A percentile compares a stretch with the other conserved stretches of the same genome.
These are phyloP conservation scores for Apostichopus leukothele DNA, from an alignment of 53 echinoderm and acorn worm genomes.

Conservation along the genomic window DNA sequence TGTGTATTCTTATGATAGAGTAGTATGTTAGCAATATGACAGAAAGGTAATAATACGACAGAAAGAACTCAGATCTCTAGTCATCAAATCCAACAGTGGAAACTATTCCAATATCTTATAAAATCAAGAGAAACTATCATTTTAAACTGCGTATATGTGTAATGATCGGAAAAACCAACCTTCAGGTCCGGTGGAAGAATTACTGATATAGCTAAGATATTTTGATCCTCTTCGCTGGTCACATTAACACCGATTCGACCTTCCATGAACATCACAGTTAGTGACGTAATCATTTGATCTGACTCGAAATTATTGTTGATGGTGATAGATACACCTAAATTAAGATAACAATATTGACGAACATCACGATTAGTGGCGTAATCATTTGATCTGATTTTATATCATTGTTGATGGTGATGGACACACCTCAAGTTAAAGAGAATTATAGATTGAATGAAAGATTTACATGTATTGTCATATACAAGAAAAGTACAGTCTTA, in stretches of 20 bases:
- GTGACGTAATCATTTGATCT: conserved; percentile 25
- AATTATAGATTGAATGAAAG: too few relatives aligned
- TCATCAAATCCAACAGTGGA: too few relatives aligned
- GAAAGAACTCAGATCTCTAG: too few relatives aligned
- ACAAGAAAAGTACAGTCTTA: too few relatives aligned
- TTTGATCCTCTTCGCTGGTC: conserved; percentile 14
- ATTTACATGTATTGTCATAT: too few relatives aligned
- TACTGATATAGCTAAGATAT: conserved; percentile 45
- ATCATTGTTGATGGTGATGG: background rate
- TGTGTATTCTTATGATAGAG: too few relatives aligned
- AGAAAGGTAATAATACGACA: too few relatives aligned
- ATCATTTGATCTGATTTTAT: conserved; percentile 22
- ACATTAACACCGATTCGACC: conserved; percentile 47
- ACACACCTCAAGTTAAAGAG: too few relatives aligned
- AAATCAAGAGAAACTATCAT: too few relatives aligned
- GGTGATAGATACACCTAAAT: conserved; percentile 47
- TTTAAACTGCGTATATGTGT: too few relatives aligned
- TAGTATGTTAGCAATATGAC: too few relatives aligned
- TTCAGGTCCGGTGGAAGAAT: conserved; percentile 54
- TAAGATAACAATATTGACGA: background rate
- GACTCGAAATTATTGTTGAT: conserved; percentile 27
- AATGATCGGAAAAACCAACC: conserved; percentile 2
- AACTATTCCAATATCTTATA: too few relatives aligned
- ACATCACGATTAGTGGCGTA: conserved; percentile 49
- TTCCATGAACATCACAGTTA: conserved; percentile 53